Conservation (phyloP, 2,888 invertebrate species). For the Dryomyza anilis region DNA sequence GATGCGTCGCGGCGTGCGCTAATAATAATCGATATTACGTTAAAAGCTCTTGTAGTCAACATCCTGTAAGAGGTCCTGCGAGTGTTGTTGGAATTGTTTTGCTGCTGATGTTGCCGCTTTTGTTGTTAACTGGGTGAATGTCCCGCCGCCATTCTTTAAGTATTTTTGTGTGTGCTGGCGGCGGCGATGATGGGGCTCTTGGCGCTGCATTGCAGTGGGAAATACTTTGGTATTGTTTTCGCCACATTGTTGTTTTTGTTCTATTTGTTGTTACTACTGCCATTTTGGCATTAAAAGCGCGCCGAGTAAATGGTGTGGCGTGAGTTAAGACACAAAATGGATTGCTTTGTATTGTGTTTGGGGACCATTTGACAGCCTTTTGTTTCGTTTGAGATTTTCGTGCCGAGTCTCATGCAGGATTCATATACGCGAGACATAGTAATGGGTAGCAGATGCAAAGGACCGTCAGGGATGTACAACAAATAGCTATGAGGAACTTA, state of each 20-base stretch:
- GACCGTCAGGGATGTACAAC: too few species aligned
- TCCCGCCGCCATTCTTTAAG: too few species aligned
- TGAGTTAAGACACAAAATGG: background rate
- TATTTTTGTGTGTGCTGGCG: too few species aligned
- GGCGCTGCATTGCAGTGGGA: background rate
- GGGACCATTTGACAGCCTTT: background rate
- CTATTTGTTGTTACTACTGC: background rate
- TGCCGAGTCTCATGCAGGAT: background rate
- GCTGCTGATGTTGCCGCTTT: background rate
- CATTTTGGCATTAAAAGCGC: constrained; percentile 7
- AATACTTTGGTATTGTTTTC: background rate
- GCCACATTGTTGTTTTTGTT: background rate
- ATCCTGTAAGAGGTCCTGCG: background rate
- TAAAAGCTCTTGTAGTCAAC: too few species aligned
- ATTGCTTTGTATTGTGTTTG: background rate
- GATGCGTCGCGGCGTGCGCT: constrained; percentile 8
- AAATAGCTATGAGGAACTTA: too few species aligned
- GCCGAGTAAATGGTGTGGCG: background rate
- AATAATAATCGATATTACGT: constrained; percentile 13
- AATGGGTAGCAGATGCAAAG: background rate
- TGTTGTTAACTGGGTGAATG: too few species aligned
- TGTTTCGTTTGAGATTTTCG: background rate
- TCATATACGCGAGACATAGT: background rate
- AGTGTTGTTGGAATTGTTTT: background rate
- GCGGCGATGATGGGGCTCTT: background rate